These are phyloP conservation scores for Sapayoa aenigma DNA, from an alignment of 2,113 vertebrate species.

Conservation along the genomic window DNA sequence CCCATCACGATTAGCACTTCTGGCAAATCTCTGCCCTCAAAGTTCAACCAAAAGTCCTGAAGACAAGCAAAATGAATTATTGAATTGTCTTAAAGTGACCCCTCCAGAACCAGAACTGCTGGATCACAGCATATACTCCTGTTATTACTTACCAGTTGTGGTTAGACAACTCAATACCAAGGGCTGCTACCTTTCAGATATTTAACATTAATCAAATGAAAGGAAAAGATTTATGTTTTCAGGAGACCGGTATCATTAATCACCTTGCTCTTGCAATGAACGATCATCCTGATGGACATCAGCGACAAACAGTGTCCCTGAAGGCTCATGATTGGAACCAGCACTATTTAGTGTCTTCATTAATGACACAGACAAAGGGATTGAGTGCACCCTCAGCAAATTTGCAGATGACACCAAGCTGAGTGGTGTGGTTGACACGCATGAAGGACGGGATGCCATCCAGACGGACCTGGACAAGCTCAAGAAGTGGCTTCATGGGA, in stretches of 20 bases:
- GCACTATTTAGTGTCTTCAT: too few relatives aligned
- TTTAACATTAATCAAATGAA: background rate
- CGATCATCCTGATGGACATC: accelerated
- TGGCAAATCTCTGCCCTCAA: background rate
- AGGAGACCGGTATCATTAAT: background rate
- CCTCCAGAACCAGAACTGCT: background rate
- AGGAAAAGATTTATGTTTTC: background rate
- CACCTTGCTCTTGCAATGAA: background rate
- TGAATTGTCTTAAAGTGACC: background rate
- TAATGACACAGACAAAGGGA: background rate
- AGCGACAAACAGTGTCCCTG: background rate
- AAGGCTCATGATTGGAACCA: background rate
- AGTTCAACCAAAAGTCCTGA: background rate
- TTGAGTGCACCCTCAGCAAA: background rate
- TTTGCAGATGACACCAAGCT: background rate
- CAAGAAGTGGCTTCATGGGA: accelerated
- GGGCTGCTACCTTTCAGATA: background rate
- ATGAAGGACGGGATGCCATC: background rate
- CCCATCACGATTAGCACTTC: background rate
- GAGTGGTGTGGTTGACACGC: background rate
- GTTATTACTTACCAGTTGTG: background rate
- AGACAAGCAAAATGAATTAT: background rate
- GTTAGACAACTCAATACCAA: background rate
- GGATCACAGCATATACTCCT: background rate
- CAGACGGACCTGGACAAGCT: background rate